These are phyloP conservation scores for Halichondria panicea DNA, from an alignment of 37 sponge, comb jelly and placozoan species.

Conservation along the genomic window DNA sequence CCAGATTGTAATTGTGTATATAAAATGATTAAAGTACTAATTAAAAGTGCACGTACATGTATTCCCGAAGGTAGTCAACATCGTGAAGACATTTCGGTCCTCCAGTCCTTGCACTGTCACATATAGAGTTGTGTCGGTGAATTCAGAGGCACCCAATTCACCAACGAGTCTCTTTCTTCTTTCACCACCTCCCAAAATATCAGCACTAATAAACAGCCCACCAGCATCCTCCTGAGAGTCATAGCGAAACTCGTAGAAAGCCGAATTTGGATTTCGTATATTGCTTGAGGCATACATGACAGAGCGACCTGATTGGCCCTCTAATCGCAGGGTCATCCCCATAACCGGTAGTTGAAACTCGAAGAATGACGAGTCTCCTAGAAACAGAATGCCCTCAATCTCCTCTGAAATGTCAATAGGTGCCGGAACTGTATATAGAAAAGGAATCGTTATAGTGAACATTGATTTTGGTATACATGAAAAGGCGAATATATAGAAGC, in stretches of 20 bases:
- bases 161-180: neutral
- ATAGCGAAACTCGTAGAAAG: conserved; percentile 27
- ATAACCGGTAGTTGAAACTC: conserved; percentile 22
- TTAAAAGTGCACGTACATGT: conserved; percentile 3
- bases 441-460: too few species aligned
- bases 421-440: neutral
- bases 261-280: conserved; percentile 41
- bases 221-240: conserved; percentile 26
- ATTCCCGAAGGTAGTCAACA: conserved; percentile 15
- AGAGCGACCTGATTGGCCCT: conserved; percentile 11
- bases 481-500: too few species aligned
- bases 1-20: too few species aligned
- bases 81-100: conserved; percentile 2
- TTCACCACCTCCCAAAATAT: neutral
- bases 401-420: neutral
- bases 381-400: neutral
- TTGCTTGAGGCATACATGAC: conserved; percentile 20
- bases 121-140: conserved; percentile 3
- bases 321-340: conserved; percentile 40
- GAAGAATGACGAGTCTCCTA: conserved; percentile 12
- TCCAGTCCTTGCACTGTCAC: conserved; percentile 28
- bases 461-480: too few species aligned
- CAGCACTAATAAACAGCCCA: neutral
- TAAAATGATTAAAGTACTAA: too few species aligned
- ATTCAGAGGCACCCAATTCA: neutral